A percentile compares a stretch with the other conserved stretches of the same genome.
These are phyloP conservation scores for Gobius niger DNA, from an alignment of 2,113 vertebrate species.

Conservation along the genomic window DNA sequence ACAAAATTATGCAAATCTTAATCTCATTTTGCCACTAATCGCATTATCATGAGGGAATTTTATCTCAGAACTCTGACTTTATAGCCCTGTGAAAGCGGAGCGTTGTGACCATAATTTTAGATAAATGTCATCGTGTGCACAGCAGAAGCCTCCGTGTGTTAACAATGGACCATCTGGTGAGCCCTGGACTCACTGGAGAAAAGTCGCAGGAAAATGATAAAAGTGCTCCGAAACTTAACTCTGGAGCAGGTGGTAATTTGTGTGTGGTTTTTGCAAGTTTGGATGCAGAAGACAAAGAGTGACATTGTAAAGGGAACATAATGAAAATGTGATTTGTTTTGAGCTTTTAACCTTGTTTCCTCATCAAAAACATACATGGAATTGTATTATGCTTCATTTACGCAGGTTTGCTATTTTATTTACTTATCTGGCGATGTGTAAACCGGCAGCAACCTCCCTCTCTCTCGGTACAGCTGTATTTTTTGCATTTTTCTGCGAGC, in stretches of 20 bases:
- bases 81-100: constrained; percentile 20
- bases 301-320: too few relatives aligned
- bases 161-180: constrained; percentile 40
- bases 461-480: too few relatives aligned
- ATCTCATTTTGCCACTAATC: neutral
- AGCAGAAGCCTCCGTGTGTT: constrained; percentile 14
- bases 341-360: too few relatives aligned
- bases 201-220: constrained; percentile 15
- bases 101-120: constrained; percentile 31
- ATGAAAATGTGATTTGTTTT: too few relatives aligned
- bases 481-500: too few relatives aligned
- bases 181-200: constrained; percentile 8
- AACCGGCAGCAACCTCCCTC: too few relatives aligned
- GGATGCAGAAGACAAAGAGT: constrained; percentile 12
- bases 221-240: constrained; percentile 9
- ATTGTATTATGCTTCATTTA: too few relatives aligned
- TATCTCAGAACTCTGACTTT: constrained; percentile 15
- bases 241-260: constrained; percentile 16
- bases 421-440: too few relatives aligned
- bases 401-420: too few relatives aligned
- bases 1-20: constrained; percentile 13
- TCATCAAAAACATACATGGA: too few relatives aligned
- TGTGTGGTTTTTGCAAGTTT: constrained; percentile 20
- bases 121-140: constrained; percentile 28
- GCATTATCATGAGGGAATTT: neutral